Evolutionary conservation across 2,888 invertebrate species (phyloP), one percentile per base, ranked within the genome.

Genomic region (Troides oblongomaculatus): DNA sequence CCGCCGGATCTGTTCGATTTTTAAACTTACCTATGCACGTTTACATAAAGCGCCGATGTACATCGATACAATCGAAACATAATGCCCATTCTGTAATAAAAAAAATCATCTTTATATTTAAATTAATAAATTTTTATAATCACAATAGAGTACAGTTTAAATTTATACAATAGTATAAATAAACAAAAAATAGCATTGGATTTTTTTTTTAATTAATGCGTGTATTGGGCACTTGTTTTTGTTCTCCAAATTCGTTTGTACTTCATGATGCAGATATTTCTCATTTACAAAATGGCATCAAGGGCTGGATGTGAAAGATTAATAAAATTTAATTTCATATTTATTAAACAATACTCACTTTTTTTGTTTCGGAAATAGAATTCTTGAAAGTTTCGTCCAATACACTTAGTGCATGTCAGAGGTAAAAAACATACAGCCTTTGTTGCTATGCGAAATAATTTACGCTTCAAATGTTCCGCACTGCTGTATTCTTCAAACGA

Each of bases 1-100:
- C 92, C 92, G 68, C 92, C 92, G 6, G 92, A 91, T 72, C 77
- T 89, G 46, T 92, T 92, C 84, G 88, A 92, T 73, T 90, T 90
- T 72, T 90, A 74, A 81, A 66, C 14, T 50, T 18, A 12, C 10
- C 14, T 18, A 2, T 17, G 50, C 18, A 14, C 17, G 14, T 50
- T 14, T 3, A 18, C 17, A 50, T 5, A 50, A 4, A 50, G 50
- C 14, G 50, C 50, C 50, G 50, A 50, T 18, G 5, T 50, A 30
- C 30, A 30, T 30, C 30, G 4, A 30, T 30, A 30, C 18, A 50
- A 50, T 17, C 18, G 17, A 50, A 50, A 50, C 50, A 50, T 10
- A 39, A 39, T 39, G 50, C 14, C 10, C 5, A 14, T 5, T 50
- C 18, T 50, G 50, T 17, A 5, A 50, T 50, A 14, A 14, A 50